These are phyloP conservation scores for Aurelia aurita complex sp. Pacific DNA, from an alignment of 30 jellyfish, hydroid and myxozoan species.

Conservation along the genomic window DNA sequence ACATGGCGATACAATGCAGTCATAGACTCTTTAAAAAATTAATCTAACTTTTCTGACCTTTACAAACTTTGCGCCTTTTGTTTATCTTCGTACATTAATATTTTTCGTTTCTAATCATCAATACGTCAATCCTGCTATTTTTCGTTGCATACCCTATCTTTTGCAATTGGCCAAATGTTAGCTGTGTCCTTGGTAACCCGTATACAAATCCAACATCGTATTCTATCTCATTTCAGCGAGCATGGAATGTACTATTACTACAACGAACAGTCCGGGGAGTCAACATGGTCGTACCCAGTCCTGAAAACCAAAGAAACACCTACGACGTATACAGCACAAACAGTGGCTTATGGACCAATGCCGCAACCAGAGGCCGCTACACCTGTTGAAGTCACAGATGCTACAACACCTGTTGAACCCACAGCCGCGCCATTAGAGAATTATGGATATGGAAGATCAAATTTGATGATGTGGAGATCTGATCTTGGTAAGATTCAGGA, in stretches of 20 bases:
- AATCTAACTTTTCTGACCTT: no score
- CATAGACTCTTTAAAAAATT: no score
- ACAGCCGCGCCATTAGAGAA: slow-evolving; percentile 50
- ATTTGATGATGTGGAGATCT: slow-evolving; percentile 78
- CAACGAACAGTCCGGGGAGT: slow-evolving; percentile 81
- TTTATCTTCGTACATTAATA: no score
- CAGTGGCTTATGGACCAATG: neutral
- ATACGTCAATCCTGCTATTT: no score
- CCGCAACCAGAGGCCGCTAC: slow-evolving; percentile 20
- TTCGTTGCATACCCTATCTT: no score
- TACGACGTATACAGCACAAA: no score
- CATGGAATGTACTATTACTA: slow-evolving; percentile 84
- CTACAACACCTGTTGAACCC: slow-evolving; percentile 25
- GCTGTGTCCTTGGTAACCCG: no score
- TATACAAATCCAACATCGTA: no score
- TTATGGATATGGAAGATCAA: slow-evolving; percentile 63
- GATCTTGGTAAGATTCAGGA: slow-evolving; percentile 34
- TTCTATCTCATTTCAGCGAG: slow-evolving; percentile 53
- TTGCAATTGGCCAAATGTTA: no score
- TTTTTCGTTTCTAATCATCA: no score
- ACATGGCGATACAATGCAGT: no score
- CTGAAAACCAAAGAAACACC: neutral
- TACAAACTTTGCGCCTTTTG: no score
- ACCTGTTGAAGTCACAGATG: neutral
- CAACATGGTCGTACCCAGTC: slow-evolving; percentile 92